These are phyloP conservation scores for Rhadinocentrus ornatus DNA, from an alignment of 2,797 vertebrate species.

Conservation along the genomic window DNA sequence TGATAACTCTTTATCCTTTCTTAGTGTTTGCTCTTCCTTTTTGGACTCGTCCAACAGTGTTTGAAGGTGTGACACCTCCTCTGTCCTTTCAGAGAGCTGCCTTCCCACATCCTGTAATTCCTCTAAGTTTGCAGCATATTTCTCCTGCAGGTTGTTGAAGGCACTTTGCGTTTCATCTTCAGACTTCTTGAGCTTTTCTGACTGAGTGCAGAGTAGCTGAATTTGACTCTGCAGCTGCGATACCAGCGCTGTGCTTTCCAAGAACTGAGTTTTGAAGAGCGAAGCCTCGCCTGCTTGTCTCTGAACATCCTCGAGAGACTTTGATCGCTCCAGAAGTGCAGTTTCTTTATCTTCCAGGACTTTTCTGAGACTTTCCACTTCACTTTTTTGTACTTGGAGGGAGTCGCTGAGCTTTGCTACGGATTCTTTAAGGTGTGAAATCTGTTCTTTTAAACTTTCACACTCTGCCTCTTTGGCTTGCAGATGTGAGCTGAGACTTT, in stretches of 20 bases:
- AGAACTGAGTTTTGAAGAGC: slow-evolving; percentile 77
- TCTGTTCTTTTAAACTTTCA: slow-evolving; percentile 77
- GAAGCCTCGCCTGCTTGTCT: slow-evolving; percentile 74
- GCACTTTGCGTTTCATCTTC: slow-evolving; percentile 77
- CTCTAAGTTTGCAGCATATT: slow-evolving; percentile 75
- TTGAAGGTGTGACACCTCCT: slow-evolving; percentile 74
- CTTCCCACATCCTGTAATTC: slow-evolving; percentile 67
- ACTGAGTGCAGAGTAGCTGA: slow-evolving; percentile 54
- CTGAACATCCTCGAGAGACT: slow-evolving; percentile 72
- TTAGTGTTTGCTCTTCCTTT: slow-evolving; percentile 65
- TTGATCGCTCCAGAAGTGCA: slow-evolving; percentile 69
- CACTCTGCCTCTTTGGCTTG: slow-evolving; percentile 82
- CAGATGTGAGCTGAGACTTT: slow-evolving; percentile 72
- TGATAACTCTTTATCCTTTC: slow-evolving; percentile 65
- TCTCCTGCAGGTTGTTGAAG: slow-evolving; percentile 84
- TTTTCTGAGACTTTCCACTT: slow-evolving; percentile 69
- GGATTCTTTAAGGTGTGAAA: slow-evolving; percentile 77
- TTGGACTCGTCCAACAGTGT: slow-evolving; percentile 68
- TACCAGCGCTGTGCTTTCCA: slow-evolving; percentile 76
- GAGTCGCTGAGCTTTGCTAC: slow-evolving; percentile 67
- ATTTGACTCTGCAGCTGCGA: slow-evolving; percentile 75
- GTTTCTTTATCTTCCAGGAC: slow-evolving; percentile 75
- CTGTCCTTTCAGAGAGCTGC: slow-evolving; percentile 72
- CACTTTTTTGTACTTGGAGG: slow-evolving; percentile 68
- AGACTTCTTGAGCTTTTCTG: slow-evolving; percentile 50